Evolutionary conservation across 2,113 vertebrate genomes (phyloP), one percentile per base, ranked within the genome.

Genomic region (Solea solea): DNA sequence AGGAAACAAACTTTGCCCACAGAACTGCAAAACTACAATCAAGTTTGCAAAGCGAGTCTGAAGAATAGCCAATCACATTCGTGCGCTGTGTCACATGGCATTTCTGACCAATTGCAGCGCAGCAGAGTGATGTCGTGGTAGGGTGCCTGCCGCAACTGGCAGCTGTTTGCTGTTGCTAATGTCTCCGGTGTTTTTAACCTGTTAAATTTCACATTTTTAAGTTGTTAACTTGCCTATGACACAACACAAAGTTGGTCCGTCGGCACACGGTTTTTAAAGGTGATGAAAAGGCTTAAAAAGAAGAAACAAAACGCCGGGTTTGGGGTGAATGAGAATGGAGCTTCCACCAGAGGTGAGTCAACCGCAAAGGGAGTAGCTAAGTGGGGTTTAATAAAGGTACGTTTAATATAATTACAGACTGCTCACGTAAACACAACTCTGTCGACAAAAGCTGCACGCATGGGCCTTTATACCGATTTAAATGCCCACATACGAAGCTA

Each of bases 281-380:
- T 71, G 11, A 94, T 94, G 93, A 93, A 86, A 89, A 91, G 82
- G 72, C 53, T 62, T 13, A 93, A 87, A 69, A 90, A 76, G 74
- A 87, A 84, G 69, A 87, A 89, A 86, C 63, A 74, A 42, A 84
- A 49, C 80, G 86, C 49, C 28, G 85, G 76, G 58, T 74, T 63
- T 62, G 77, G 46, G 49, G 56, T 76, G 56, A 81, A 74, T 80
- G 83, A 61, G 45, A 73, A 87, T 68, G 87, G 82, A 48, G 72
- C 63, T 75, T 60, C 71, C 28, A 69, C 64, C 13, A 92, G 65
- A 86, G 93, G 92, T 92, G 70, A 75, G 62, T 53, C 25, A 39
- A 51, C 2, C 11, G 40, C 63, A 44, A 5, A 8, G 8, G 5
- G 15, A 7, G 7, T 15, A 54, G 28, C 52, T 6, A 11, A 48